Evolutionary conservation across 2,797 vertebrate species (phyloP).

Genomic region (Spea hammondii): DNA sequence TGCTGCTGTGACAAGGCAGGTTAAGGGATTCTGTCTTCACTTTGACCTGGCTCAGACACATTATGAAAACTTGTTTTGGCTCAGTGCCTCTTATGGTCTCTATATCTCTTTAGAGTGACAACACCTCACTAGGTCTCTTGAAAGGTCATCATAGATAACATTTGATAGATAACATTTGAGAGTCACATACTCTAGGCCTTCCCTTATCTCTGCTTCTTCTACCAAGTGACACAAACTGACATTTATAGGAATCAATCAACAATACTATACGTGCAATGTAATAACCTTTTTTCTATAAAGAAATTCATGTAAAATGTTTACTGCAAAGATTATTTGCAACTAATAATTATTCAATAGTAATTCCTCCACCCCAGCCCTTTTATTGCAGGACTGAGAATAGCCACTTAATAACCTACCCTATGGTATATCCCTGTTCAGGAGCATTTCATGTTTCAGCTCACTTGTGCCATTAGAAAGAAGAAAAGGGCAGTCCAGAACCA

Average conservation of each 20-base stretch:
- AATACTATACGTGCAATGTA: slow-evolving; percentile 25
- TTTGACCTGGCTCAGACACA: slow-evolving; percentile 73
- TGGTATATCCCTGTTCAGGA: too few species aligned
- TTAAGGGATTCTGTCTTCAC: slow-evolving; percentile 73
- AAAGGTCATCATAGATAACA: slow-evolving; percentile 74
- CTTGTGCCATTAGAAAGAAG: too few species aligned
- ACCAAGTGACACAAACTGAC: slow-evolving; percentile 55
- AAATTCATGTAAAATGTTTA: too few species aligned
- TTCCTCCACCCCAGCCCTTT: too few species aligned
- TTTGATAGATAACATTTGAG: slow-evolving; percentile 64
- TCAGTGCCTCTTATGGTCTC: slow-evolving; percentile 63
- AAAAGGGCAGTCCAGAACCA: too few species aligned
- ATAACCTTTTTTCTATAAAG: background rate
- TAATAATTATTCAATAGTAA: too few species aligned
- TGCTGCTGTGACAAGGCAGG: slow-evolving; percentile 67
- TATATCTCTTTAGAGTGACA: slow-evolving; percentile 71
- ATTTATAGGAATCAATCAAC: slow-evolving; percentile 46
- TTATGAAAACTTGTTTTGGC: slow-evolving; percentile 68
- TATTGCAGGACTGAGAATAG: too few species aligned
- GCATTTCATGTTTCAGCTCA: too few species aligned
- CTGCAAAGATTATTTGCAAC: too few species aligned
- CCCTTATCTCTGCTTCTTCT: slow-evolving; percentile 62
- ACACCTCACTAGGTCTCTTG: slow-evolving; percentile 71
- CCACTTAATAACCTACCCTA: too few species aligned
- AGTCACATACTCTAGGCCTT: slow-evolving; percentile 41